Conservation (phyloP, 2,113 vertebrate genomes). For the Dicaeum eximium region DNA sequence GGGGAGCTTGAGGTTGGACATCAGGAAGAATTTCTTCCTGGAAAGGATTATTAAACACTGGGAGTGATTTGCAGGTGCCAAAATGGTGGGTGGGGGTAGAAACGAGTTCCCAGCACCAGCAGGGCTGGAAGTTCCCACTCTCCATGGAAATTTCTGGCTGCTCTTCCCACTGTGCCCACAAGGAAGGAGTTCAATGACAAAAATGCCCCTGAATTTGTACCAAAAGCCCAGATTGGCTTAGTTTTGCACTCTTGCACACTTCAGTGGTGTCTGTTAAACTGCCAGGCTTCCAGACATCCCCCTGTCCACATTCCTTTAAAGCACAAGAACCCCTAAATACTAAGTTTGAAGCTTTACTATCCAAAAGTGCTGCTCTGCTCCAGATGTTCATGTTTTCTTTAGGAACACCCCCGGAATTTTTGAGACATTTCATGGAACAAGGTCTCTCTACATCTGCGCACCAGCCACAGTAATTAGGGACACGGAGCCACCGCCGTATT, state of each 20-base stretch:
- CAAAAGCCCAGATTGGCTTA: background rate
- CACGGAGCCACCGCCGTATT: background rate
- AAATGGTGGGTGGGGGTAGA: background rate
- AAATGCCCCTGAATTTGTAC: background rate
- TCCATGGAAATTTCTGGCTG: accelerated
- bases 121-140: background rate
- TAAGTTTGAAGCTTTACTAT: background rate
- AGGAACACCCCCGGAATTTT: background rate
- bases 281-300: background rate
- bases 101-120: accelerated
- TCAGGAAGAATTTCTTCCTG: background rate
- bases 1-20: background rate
- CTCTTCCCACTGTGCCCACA: background rate
- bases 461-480: background rate
- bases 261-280: background rate
- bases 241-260: background rate
- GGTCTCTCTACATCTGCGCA: background rate
- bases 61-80: background rate
- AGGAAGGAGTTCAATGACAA: background rate
- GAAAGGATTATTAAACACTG: background rate
- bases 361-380: background rate
- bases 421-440: background rate
- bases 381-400: background rate
- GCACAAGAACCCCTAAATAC: background rate
- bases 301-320: background rate